Percentiles rank a stretch among this genome's conserved stretches.
Conservation (phyloP, 2,797 vertebrate genomes). For the Oreonectes daqikongensis region DNA sequence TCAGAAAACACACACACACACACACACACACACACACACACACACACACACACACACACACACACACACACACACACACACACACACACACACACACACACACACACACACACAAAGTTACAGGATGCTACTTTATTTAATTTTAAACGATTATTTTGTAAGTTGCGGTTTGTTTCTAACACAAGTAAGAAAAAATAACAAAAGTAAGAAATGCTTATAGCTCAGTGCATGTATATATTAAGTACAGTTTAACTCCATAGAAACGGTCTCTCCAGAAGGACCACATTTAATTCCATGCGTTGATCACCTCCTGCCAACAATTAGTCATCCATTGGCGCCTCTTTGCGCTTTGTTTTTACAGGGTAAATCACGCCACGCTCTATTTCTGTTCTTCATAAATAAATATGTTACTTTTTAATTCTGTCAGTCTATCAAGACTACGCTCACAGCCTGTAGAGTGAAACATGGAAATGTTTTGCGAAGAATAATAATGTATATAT, state of each 20-base stretch:
- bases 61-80: too few species aligned
- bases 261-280: conserved; percentile 11
- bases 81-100: too few species aligned
- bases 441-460: conserved; percentile 3
- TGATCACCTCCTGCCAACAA: conserved; percentile 28
- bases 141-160: too few species aligned
- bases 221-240: neutral
- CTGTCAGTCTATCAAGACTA: conserved; percentile 11
- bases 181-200: too few species aligned
- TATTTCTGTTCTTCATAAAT: conserved; percentile 40
- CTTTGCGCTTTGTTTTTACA: conserved; percentile 27
- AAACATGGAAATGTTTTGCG: conserved; percentile 18
- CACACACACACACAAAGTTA: too few species aligned
- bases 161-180: too few species aligned
- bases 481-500: conserved; percentile 46
- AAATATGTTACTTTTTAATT: conserved; percentile 35
- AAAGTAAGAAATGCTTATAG: too few species aligned
- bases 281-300: neutral
- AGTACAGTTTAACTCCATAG: neutral
- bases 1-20: too few species aligned
- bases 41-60: too few species aligned
- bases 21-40: too few species aligned
- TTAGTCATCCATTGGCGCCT: conserved; percentile 35
- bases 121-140: too few species aligned
- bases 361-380: conserved; percentile 19